These are phyloP conservation scores for Gari tellinella DNA, from an alignment of 2,888 invertebrate species.

Conservation along the genomic window DNA sequence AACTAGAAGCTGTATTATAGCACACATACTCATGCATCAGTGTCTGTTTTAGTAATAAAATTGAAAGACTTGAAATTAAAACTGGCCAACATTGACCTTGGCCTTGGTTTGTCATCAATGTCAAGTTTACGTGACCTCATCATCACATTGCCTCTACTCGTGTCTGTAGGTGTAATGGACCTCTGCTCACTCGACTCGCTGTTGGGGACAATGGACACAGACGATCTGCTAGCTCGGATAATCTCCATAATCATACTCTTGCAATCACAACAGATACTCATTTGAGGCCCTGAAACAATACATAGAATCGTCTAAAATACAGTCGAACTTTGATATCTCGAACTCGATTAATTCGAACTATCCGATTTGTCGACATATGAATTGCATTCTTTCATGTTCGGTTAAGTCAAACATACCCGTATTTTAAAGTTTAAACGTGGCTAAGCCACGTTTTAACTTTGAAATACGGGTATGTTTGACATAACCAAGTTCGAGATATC, in stretches of 20 bases:
- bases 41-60: constrained; percentile 27
- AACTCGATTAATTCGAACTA: too few species aligned
- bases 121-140: constrained; percentile 31
- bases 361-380: too few species aligned
- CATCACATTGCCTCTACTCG: background rate
- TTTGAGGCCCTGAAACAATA: constrained; percentile 87
- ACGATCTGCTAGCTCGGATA: constrained; percentile 92
- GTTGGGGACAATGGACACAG: constrained; percentile 73
- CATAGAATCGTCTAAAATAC: too few species aligned
- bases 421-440: too few species aligned
- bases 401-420: too few species aligned
- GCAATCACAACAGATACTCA: constrained; percentile 97
- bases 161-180: constrained; percentile 2
- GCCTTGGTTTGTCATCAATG: constrained; percentile 40
- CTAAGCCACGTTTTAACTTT: too few species aligned
- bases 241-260: constrained; percentile 97
- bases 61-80: constrained; percentile 51
- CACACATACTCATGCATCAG: constrained; percentile 39
- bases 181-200: constrained; percentile 12
- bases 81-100: constrained; percentile 52
- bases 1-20: too few species aligned
- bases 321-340: too few species aligned
- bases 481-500: too few species aligned
- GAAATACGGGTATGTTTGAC: too few species aligned
- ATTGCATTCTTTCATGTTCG: too few species aligned